Base-by-base conservation (phyloP, 2,113 vertebrate species). In the Morone chrysops region DNA sequence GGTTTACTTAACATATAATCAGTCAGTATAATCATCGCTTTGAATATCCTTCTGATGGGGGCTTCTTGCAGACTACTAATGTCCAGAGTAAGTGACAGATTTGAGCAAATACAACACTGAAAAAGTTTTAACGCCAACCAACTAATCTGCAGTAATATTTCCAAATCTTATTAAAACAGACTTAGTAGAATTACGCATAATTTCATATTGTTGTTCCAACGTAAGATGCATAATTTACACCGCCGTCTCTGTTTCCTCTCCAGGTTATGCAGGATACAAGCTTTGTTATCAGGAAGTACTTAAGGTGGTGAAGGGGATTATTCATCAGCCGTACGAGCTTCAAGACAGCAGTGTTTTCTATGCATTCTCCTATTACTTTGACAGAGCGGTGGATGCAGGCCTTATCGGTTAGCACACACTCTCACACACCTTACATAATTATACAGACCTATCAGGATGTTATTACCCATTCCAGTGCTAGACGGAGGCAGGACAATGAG, bases 321-420 rank as follows among this genome's bases (percentile, higher is more conserved):
- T 99, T 77, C 97, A 98, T 86, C 97, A 97, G 86, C 97, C 96
- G 0, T 88, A 95, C 13, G 96, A 97, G 84, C 90, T 98, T 9
- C 87, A 94, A 83, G 91, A 89, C 83, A 81, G 70, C 91, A 93
- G 91, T 25, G 93, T 94, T 71, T 98, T 99, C 93, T 99, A 98
- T 38, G 98, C 98, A 6, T 99, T 99, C 92, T 99, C 98, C 56
- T 99, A 99, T 90, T 99, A 99, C 82, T 99, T 97, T 57, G 98
- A 99, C 83, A 94, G 97, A 78, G 98, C 98, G 14, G 97, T 92
- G 82, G 98, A 99, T 40, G 96, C 96, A 5, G 93, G 96, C 80
- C 91, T 99, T 81, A 99, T 99, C 17, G 96, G 98, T 99, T 83
- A 96, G 94, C 85, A 6, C 50, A 1, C 69, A 36, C 78, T 56